Evolutionary conservation across 2,888 invertebrate genomes (phyloP).

Genomic region (Hypsopygia costalis): DNA sequence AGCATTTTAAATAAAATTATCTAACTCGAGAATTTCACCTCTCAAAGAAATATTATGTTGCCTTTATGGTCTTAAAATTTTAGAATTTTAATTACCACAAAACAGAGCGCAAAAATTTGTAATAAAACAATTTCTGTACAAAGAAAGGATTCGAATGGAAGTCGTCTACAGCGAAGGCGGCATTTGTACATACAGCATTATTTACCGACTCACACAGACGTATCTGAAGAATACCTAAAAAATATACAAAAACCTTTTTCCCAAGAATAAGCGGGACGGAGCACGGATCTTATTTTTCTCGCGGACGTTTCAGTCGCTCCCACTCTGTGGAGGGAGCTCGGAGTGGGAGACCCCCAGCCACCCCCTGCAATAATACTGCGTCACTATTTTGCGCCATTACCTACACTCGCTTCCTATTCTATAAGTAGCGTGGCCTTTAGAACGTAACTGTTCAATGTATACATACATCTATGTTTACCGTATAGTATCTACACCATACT

Average conservation of each 20-base stretch:
- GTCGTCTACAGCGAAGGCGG: constrained; percentile 30
- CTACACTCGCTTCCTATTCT: constrained; percentile 80
- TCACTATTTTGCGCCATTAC: constrained; percentile 82
- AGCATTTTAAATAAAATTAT: too few species aligned
- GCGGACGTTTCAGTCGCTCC: constrained; percentile 79
- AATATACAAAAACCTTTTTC: constrained; percentile 73
- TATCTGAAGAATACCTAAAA: constrained; percentile 59
- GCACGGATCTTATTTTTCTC: constrained; percentile 80
- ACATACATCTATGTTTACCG: too few species aligned
- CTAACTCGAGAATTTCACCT: too few species aligned
- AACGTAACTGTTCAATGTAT: constrained; percentile 37
- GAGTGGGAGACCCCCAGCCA: constrained; percentile 47
- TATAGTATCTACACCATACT: too few species aligned
- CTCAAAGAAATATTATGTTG: not conserved
- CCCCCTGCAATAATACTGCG: constrained; percentile 81
- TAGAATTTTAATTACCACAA: not conserved
- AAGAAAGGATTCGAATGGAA: constrained; percentile 27
- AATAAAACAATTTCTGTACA: constrained; percentile 2
- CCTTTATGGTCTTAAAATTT: not conserved
- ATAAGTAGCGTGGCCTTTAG: constrained; percentile 69
- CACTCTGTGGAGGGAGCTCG: constrained; percentile 40
- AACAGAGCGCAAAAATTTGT: not conserved
- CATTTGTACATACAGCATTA: constrained; percentile 49
- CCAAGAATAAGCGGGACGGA: constrained; percentile 79
- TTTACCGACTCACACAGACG: constrained; percentile 62